Conservation (phyloP, 23 tunicate genomes). For the Corella eumyota region DNA sequence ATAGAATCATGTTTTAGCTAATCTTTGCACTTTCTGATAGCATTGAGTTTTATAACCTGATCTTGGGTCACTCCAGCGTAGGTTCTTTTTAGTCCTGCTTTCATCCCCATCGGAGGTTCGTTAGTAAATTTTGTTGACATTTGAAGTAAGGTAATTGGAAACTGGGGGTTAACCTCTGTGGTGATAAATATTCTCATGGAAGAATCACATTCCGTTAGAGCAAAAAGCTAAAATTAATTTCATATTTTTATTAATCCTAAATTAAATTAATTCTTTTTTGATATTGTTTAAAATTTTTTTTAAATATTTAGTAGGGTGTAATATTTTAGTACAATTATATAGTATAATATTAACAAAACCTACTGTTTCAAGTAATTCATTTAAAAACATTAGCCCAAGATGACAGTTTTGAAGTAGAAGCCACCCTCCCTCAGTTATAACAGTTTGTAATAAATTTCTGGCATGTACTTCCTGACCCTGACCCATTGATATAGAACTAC, state of each 20-base stretch:
- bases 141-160: slow-evolving; percentile 89
- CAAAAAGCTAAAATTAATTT: neutral
- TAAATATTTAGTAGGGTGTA: too few relatives aligned
- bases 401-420: slow-evolving; percentile 93
- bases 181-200: slow-evolving; percentile 82
- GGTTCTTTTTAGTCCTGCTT: slow-evolving; percentile 85
- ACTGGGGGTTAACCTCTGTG: slow-evolving; percentile 88
- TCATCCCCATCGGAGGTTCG: slow-evolving; percentile 97
- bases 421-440: slow-evolving; percentile 89
- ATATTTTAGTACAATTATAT: neutral
- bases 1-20: too few relatives aligned
- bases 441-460: slow-evolving; percentile 58
- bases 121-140: slow-evolving; percentile 86
- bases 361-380: slow-evolving; percentile 84
- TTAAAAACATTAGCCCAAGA: slow-evolving; percentile 89
- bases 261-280: too few relatives aligned
- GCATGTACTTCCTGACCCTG: slow-evolving; percentile 98
- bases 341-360: neutral
- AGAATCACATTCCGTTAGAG: slow-evolving; percentile 23
- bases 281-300: too few relatives aligned
- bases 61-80: slow-evolving; percentile 83
- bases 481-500: slow-evolving; percentile 98
- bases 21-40: too few relatives aligned
- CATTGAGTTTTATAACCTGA: slow-evolving; percentile 23
- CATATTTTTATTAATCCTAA: too few relatives aligned